Conservation (phyloP, 2,797 vertebrate genomes). For the Mormyrops boulengeri region DNA sequence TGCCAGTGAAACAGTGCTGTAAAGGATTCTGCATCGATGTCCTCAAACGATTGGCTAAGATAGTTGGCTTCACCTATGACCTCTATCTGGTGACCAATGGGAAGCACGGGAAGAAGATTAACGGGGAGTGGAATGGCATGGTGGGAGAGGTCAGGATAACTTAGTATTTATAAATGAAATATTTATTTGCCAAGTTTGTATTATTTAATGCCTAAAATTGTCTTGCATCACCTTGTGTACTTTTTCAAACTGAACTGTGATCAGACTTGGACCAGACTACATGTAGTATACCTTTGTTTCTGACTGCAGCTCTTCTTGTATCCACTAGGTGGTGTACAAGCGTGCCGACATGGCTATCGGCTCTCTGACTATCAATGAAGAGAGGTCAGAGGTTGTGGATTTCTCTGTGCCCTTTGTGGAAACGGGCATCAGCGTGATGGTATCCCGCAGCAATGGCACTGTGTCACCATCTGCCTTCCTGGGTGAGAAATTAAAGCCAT, state of each 20-base stretch:
- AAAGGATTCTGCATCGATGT: conserved; percentile 96
- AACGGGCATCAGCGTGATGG: conserved; percentile 90
- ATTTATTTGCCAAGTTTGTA: not conserved
- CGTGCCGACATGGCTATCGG: conserved; percentile 89
- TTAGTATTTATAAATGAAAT: conserved; percentile 11
- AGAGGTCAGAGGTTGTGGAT: conserved; percentile 83
- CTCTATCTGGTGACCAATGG: conserved; percentile 93
- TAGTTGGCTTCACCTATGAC: conserved; percentile 90
- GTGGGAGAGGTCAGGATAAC: conserved; percentile 77
- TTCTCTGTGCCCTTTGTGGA: conserved; percentile 89
- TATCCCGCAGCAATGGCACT: conserved; percentile 85
- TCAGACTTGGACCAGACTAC: conserved; percentile 22
- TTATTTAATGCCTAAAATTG: not conserved
- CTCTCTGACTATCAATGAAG: conserved; percentile 85
- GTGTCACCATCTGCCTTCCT: conserved; percentile 87
- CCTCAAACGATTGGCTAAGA: conserved; percentile 81
- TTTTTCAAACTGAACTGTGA: conserved; percentile 26
- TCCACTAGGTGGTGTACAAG: conserved; percentile 76
- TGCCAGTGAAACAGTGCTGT: conserved; percentile 83
- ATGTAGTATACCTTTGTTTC: not conserved
- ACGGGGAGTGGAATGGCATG: conserved; percentile 93
- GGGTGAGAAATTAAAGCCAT: conserved; percentile 52
- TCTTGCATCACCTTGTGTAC: not conserved
- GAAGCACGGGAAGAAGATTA: conserved; percentile 87
- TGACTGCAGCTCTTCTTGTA: conserved; percentile 13